Evolutionary conservation across 2,113 vertebrate species (phyloP), one percentile per base, ranked within the genome.

Genomic region (Crotalus tigris): DNA sequence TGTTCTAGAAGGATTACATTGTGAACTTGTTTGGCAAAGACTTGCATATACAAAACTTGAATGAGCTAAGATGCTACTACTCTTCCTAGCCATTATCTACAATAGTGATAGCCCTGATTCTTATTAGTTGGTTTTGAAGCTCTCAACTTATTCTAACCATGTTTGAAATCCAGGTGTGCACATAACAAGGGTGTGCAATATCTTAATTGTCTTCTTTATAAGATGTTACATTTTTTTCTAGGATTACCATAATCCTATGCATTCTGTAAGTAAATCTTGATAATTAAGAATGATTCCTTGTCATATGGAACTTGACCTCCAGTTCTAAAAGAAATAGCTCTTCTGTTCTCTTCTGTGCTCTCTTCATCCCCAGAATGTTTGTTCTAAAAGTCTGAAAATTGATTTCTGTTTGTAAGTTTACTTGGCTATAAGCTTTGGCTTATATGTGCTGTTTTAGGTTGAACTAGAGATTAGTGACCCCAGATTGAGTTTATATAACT

Each of bases 351-450:
- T 51, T 51, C 51, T 4, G 12, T 46, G 49, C 51, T 51, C 49
- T 4, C 3, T 26, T 21, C 24, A 44, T 94, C 39, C 44, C 75
- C 24, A 64, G 57, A 44, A 51, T 90, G 90, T 93, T 90, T 94
- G 91, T 33, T 90, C 89, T 92, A 26, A 39, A 54, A 39, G 54
- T 58, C 89, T 61, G 26, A 93, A 90, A 93, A 94, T 85, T 24
- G 0, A 93, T 89, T 91, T 85, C 88, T 91, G 29, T 90, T 81
- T 89, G 29, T 24, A 89, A 13, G 2, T 89, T 95, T 93, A 87
- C 93, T 75, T 95, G 61, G 57, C 85, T 58, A 39, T 3, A 94
- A 57, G 7, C 92, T 90, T 61, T 90, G 89, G 49, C 44, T 95
- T 92, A 7, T 21, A 57, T 89, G 92, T 93, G 87, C 1, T 7